Evolutionary conservation across 2,888 invertebrate genomes (phyloP).

Genomic region (Rhagonycha lutea): DNA sequence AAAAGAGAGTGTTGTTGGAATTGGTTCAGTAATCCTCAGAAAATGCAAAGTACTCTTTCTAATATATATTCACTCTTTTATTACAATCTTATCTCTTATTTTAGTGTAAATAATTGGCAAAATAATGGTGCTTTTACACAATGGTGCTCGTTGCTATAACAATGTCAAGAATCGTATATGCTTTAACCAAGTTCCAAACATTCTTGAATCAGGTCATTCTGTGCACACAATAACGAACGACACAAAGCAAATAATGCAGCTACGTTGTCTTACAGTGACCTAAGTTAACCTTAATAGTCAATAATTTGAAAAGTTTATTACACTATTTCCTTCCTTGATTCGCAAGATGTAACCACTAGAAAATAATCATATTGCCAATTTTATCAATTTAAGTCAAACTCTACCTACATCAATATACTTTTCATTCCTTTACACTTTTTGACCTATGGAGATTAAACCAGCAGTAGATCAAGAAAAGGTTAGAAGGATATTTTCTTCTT

Average conservation of each 20-base stretch:
- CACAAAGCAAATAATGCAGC: not conserved
- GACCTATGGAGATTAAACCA: slow-evolving; percentile 15
- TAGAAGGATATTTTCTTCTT: slow-evolving; percentile 16
- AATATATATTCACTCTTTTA: not conserved
- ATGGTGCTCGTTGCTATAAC: not conserved
- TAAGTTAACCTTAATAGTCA: not conserved
- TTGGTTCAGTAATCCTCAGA: not conserved
- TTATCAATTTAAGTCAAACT: not conserved
- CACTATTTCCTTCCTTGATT: not conserved
- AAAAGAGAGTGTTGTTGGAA: not conserved
- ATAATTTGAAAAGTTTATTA: not conserved
- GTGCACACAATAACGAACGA: not conserved
- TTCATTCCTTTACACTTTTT: not conserved
- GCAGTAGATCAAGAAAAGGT: slow-evolving; percentile 14
- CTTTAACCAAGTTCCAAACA: not conserved
- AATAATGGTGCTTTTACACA: not conserved
- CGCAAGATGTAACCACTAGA: not conserved
- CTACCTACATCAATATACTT: not conserved
- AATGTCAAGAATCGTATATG: not conserved
- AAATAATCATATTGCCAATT: not conserved
- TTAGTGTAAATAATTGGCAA: not conserved
- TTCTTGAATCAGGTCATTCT: not conserved
- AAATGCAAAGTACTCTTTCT: not conserved
- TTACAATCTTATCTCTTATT: not conserved
- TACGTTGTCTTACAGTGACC: not conserved